Evolutionary conservation across 2,113 vertebrate genomes (phyloP).

Genomic region (Bettongia penicillata): DNA sequence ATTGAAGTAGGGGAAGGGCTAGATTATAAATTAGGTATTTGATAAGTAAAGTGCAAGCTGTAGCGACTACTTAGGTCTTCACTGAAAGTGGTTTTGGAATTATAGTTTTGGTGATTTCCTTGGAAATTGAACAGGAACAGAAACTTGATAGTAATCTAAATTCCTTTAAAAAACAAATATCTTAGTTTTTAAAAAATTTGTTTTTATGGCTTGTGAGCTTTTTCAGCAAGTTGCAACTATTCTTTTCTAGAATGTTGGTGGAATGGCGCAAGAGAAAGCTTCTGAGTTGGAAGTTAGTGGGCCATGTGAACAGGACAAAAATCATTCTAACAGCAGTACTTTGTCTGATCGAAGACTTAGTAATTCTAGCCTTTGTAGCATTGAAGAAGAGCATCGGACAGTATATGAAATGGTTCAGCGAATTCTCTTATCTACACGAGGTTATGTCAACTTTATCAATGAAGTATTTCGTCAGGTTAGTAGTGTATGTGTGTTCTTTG

Average conservation of each 20-base stretch:
- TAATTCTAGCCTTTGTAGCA: slow-evolving; percentile 94
- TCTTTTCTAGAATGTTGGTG: slow-evolving; percentile 84
- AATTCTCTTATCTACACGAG: slow-evolving; percentile 94
- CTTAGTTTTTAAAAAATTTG: background rate
- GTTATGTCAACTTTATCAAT: slow-evolving; percentile 97
- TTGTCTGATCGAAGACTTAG: slow-evolving; percentile 92
- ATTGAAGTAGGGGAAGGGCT: background rate
- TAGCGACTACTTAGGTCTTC: background rate
- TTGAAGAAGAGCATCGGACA: slow-evolving; percentile 93
- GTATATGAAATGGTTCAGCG: slow-evolving; percentile 96
- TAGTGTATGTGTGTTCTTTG: background rate
- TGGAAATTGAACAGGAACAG: background rate
- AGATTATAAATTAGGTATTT: background rate
- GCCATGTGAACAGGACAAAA: slow-evolving; percentile 88
- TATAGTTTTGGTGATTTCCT: background rate
- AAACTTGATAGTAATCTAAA: background rate
- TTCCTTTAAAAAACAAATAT: background rate
- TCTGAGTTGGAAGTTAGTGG: slow-evolving; percentile 82
- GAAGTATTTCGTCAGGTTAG: slow-evolving; percentile 97
- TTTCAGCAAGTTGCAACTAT: background rate
- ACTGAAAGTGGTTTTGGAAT: background rate
- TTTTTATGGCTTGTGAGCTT: background rate
- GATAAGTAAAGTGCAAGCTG: background rate
- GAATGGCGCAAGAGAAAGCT: slow-evolving; percentile 86
- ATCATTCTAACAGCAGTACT: slow-evolving; percentile 93